These are phyloP conservation scores for Sciurus vulgaris DNA, from an alignment of 2,797 vertebrate species.

Conservation along the genomic window DNA sequence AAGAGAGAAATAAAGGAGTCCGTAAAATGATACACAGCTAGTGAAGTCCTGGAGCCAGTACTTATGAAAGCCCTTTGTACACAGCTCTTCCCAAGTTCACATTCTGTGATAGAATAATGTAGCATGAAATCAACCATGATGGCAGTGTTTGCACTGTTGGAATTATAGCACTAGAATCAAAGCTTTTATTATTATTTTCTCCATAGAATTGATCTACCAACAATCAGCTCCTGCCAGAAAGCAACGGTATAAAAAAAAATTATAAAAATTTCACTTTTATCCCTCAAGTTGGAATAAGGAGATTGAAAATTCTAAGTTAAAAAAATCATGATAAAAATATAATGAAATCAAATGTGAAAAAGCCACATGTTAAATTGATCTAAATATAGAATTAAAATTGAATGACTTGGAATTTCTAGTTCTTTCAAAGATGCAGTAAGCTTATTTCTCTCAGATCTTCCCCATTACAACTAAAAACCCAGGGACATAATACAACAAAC, in stretches of 20 bases:
- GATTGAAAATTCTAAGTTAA: neutral
- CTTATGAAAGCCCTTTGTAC: neutral
- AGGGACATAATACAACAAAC: neutral
- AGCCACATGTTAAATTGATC: neutral
- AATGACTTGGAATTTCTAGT: neutral
- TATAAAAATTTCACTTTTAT: conserved; percentile 18
- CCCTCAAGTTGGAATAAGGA: neutral
- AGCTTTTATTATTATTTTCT: no score
- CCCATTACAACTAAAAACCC: neutral
- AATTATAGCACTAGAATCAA: neutral
- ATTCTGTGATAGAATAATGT: neutral
- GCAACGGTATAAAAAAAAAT: conserved; percentile 3
- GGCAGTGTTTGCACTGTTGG: neutral
- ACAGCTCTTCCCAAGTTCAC: neutral
- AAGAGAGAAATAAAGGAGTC: neutral
- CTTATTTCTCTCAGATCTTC: neutral
- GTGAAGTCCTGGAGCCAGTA: neutral
- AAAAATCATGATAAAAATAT: conserved; percentile 4
- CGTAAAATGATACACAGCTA: neutral
- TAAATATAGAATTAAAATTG: conserved; percentile 13
- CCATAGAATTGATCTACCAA: neutral
- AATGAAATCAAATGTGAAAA: conserved; percentile 39
- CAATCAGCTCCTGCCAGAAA: neutral
- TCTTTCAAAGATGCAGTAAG: neutral
- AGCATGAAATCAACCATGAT: neutral